Evolutionary conservation across 2,113 vertebrate genomes (phyloP).

Genomic region (Pluvianellus socialis): DNA sequence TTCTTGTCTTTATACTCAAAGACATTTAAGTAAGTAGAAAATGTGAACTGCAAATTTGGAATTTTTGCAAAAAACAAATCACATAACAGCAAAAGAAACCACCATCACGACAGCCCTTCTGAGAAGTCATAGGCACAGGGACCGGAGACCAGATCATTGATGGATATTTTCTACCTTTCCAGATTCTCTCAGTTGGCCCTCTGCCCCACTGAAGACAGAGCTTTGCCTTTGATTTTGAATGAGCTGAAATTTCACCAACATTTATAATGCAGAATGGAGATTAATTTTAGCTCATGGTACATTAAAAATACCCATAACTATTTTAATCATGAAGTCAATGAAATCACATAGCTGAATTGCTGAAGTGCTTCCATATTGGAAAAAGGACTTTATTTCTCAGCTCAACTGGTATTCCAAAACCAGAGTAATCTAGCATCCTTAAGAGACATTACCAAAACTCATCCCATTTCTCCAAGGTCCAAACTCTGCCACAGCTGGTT

Average conservation of each 20-base stretch:
- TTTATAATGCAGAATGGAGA: not conserved
- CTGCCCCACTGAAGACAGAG: not conserved
- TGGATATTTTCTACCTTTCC: not conserved
- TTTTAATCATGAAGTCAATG: not conserved
- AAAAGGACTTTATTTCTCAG: not conserved
- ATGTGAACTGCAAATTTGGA: not conserved
- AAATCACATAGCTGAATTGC: not conserved
- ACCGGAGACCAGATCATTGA: not conserved
- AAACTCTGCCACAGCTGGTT: not conserved
- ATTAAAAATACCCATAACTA: not conserved
- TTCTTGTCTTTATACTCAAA: not conserved
- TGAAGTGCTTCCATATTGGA: not conserved
- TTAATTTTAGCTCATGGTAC: not conserved
- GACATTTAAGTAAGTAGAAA: not conserved
- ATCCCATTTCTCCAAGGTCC: not conserved
- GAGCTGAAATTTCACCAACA: not conserved
- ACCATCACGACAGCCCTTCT: rapidly evolving
- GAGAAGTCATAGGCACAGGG: not conserved
- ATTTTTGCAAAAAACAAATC: not conserved
- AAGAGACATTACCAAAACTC: not conserved
- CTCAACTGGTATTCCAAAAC: not conserved
- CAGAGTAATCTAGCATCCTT: not conserved
- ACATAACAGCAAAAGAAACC: not conserved
- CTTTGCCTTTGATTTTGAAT: not conserved
- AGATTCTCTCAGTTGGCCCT: not conserved